These are phyloP conservation scores for Periphyllus acericola DNA, from an alignment of 2,888 invertebrate genomes.

Conservation along the genomic window DNA sequence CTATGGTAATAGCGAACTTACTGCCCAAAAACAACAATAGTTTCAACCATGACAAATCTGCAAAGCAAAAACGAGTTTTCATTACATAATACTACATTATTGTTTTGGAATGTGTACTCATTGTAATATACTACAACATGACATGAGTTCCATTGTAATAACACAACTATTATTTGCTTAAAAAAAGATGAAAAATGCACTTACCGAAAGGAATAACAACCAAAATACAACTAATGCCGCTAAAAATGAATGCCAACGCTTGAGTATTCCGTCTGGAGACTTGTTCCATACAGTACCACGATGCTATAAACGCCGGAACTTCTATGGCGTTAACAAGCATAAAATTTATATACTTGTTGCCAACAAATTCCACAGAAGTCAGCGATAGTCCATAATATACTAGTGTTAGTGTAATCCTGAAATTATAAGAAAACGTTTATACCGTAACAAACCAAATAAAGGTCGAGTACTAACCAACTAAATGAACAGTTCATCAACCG, in stretches of 20 bases:
- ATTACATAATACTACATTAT: too few relatives aligned
- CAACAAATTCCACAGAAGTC: constrained; percentile 79
- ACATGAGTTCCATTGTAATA: too few relatives aligned
- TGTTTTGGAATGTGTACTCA: too few relatives aligned
- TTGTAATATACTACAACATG: too few relatives aligned
- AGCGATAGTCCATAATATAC: constrained; percentile 84
- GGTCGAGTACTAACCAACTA: constrained; percentile 72
- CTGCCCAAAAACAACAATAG: constrained; percentile 67
- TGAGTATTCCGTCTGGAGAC: constrained; percentile 64
- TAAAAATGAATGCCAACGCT: constrained; percentile 63
- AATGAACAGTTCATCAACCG: constrained; percentile 76
- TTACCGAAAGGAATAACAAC: constrained; percentile 72
- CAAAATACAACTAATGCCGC: constrained; percentile 69
- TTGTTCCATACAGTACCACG: constrained; percentile 64
- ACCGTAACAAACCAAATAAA: constrained; percentile 38
- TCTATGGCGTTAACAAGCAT: constrained; percentile 69
- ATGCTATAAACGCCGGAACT: constrained; percentile 65
- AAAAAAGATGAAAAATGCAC: constrained; percentile 56
- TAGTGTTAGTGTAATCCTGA: constrained; percentile 76
- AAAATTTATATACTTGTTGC: constrained; percentile 82
- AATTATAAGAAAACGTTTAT: constrained; percentile 65
- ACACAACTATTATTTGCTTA: too few relatives aligned
- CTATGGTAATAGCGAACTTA: constrained; percentile 68
- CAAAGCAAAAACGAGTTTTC: not conserved
- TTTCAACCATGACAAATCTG: constrained; percentile 65